Percentiles rank a stretch among this genome's conserved stretches.
Evolutionary conservation across 2,113 vertebrate genomes (phyloP).

Genomic region (Dicaeum eximium): DNA sequence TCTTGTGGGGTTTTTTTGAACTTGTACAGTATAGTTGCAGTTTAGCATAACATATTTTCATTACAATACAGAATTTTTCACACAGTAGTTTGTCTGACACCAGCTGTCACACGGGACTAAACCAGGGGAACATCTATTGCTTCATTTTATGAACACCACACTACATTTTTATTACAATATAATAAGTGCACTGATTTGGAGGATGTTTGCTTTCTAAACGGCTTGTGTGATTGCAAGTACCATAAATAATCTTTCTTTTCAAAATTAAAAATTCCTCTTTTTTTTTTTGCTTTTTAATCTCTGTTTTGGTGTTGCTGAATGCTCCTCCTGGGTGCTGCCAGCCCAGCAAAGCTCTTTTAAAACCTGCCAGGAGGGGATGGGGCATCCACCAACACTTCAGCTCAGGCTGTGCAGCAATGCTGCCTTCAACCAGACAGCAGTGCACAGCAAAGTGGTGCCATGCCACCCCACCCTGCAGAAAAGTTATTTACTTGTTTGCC

Average conservation of each 20-base stretch:
- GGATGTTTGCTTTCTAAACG: neutral
- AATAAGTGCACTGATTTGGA: neutral
- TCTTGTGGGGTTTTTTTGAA: neutral
- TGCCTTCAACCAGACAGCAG: accelerated
- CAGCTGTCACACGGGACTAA: neutral
- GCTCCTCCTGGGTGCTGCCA: neutral
- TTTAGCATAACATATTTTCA: neutral
- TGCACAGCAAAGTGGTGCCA: too few relatives aligned
- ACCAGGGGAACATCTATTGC: neutral
- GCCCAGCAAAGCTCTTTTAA: neutral
- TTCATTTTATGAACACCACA: neutral
- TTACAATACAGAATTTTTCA: neutral
- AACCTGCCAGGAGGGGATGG: accelerated
- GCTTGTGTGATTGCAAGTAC: neutral
- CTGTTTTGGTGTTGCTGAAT: neutral
- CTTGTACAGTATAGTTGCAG: neutral
- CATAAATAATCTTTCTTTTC: neutral
- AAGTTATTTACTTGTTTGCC: constrained; percentile 8
- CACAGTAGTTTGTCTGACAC: neutral
- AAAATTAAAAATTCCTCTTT: neutral
- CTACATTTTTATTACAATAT: neutral
- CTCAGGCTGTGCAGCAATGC: neutral
- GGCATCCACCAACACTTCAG: neutral
- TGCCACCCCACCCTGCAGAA: neutral
- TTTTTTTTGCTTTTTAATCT: neutral